Percentiles rank a stretch among this genome's conserved stretches.
phyloP scores from a whole-genome alignment of 1,140 invertebrate genomes.

The Adoxophyes honmai region DNA sequence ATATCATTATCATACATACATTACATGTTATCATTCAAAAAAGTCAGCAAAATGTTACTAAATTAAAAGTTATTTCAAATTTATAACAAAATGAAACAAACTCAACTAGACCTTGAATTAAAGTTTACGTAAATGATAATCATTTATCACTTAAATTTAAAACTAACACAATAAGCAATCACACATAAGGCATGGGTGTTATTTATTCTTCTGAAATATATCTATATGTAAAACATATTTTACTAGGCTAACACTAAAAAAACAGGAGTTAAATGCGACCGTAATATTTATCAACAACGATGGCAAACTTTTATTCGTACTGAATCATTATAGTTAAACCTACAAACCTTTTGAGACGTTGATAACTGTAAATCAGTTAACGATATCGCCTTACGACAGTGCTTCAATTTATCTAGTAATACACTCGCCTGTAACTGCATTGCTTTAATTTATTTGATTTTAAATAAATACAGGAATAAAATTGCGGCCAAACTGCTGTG shows the following conservation, averaged over 20 bases:
- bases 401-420: conserved; percentile 60
- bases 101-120: no score
- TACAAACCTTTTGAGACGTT: conserved; percentile 67
- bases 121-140: not conserved
- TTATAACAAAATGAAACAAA: no score
- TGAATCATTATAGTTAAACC: conserved; percentile 15
- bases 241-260: no score
- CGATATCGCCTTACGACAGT: conserved; percentile 57
- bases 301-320: conserved; percentile 11
- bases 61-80: not conserved
- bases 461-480: not conserved
- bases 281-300: conserved; percentile 10
- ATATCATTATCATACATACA: no score
- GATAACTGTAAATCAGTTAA: conserved; percentile 60
- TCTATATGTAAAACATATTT: no score
- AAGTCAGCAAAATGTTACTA: no score
- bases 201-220: no score
- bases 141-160: not conserved
- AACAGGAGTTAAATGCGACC: not conserved
- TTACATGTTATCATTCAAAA: no score
- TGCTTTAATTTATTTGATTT: conserved; percentile 18
- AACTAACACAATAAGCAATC: no score
- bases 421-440: conserved; percentile 66
- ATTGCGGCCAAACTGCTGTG: conserved; percentile 14
- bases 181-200: no score